phyloP scores from a whole-genome alignment of 37 sponge, comb jelly and placozoan genomes.

The Chondrilla cf. caribensis region DNA sequence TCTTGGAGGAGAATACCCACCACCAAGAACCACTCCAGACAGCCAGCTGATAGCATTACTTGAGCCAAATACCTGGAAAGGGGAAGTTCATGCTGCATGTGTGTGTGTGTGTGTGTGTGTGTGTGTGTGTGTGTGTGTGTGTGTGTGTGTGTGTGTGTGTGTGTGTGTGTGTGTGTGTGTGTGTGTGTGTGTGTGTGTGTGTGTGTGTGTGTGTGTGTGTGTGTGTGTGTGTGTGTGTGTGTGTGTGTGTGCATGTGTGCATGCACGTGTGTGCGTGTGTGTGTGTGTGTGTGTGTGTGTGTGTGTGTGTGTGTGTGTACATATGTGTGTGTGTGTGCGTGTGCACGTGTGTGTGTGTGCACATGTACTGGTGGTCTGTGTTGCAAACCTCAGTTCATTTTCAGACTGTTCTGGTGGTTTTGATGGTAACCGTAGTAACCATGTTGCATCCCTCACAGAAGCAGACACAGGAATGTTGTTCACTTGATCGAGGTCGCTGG shows the following conservation, averaged over 20 bases:
- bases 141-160: conserved; percentile 54
- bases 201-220: conserved; percentile 43
- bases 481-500: conserved; percentile 15
- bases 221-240: conserved; percentile 51
- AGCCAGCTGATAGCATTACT: conserved; percentile 28
- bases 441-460: conserved; percentile 36
- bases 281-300: conserved; percentile 58
- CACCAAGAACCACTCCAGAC: conserved; percentile 65
- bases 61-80: conserved; percentile 60
- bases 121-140: conserved; percentile 57
- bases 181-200: conserved; percentile 51
- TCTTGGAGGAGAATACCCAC: conserved; percentile 57
- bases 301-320: conserved; percentile 51
- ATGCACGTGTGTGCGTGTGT: conserved; percentile 34
- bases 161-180: conserved; percentile 56
- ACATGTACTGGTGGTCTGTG: no score
- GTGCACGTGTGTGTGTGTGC: conserved; percentile 44
- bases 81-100: neutral
- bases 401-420: conserved; percentile 50
- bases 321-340: conserved; percentile 53
- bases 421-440: neutral
- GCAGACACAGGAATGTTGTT: conserved; percentile 8
- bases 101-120: conserved; percentile 30
- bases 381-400: conserved; percentile 53
- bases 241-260: conserved; percentile 3